Conservation (phyloP, 2,888 invertebrate genomes). For the Mythimna impura region DNA sequence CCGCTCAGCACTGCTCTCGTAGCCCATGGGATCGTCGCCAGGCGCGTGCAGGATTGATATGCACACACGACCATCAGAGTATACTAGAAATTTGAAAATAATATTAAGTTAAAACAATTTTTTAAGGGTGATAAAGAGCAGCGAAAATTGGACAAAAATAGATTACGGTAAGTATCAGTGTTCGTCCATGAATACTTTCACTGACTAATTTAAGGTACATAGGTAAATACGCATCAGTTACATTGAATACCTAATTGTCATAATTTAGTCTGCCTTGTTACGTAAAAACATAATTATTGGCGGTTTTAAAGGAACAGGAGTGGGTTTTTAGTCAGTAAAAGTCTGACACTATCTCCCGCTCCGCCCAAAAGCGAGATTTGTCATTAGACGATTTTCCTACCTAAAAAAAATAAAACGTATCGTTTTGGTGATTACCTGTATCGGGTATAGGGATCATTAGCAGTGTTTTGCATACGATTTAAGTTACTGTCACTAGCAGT, state of each 20-base stretch:
- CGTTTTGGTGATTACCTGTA: slow-evolving; percentile 75
- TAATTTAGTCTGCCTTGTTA: slow-evolving; percentile 88
- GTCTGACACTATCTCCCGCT: too few relatives aligned
- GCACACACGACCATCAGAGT: slow-evolving; percentile 99
- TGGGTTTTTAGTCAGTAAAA: slow-evolving; percentile 59
- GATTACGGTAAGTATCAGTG: not conserved
- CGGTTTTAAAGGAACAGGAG: slow-evolving; percentile 69
- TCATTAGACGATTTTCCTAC: too few relatives aligned
- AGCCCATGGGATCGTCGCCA: slow-evolving; percentile 99
- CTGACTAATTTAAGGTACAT: too few relatives aligned
- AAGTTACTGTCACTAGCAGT: too few relatives aligned
- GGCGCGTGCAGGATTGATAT: slow-evolving; percentile 99
- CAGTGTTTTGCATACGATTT: slow-evolving; percentile 55
- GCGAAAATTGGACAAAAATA: not conserved
- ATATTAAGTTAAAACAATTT: not conserved
- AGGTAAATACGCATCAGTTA: slow-evolving; percentile 57
- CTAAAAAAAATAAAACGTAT: slow-evolving; percentile 68
- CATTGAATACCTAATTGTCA: slow-evolving; percentile 88
- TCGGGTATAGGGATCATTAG: slow-evolving; percentile 66
- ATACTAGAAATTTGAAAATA: slow-evolving; percentile 88
- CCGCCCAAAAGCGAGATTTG: too few relatives aligned
- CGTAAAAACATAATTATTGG: slow-evolving; percentile 83
- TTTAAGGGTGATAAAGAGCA: not conserved
- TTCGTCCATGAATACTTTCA: not conserved
- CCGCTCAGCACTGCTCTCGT: slow-evolving; percentile 98